Conservation (phyloP, 1,140 invertebrate genomes). For the Forficula auricularia region DNA sequence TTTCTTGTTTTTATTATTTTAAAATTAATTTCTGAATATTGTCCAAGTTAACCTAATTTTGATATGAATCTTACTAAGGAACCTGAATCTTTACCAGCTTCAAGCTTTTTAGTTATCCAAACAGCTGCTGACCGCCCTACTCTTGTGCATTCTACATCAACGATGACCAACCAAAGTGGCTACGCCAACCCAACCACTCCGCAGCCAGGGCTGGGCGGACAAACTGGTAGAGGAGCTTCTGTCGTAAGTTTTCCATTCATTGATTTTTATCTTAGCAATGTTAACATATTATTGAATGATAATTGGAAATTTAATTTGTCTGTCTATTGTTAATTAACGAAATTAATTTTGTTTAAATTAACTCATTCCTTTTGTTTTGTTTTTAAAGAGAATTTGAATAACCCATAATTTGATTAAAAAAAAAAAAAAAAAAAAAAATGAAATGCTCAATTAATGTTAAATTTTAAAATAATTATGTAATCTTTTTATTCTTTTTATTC, state of each 20-base stretch:
- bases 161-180: slow-evolving; percentile 22
- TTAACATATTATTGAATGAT: slow-evolving; percentile 1
- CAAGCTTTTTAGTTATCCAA: slow-evolving; percentile 83
- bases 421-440: too few species aligned
- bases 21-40: too few species aligned
- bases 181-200: slow-evolving; percentile 32
- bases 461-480: too few species aligned
- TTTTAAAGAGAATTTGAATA: too few species aligned
- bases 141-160: slow-evolving; percentile 27
- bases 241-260: slow-evolving; percentile 46
- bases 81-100: slow-evolving; percentile 44
- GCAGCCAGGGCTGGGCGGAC: slow-evolving; percentile 48
- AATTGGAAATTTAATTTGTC: neutral
- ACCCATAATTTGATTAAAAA: too few species aligned
- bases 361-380: neutral
- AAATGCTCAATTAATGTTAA: too few species aligned
- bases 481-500: too few species aligned
- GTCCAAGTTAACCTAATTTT: too few species aligned
- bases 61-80: slow-evolving; percentile 28
- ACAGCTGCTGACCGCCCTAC: slow-evolving; percentile 55
- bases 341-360: neutral
- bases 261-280: neutral
- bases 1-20: too few species aligned
- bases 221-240: slow-evolving; percentile 70
- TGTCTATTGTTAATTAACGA: neutral